These are phyloP conservation scores for Drosophila peninsularis DNA, from an alignment of 2,888 invertebrate genomes.

Conservation along the genomic window DNA sequence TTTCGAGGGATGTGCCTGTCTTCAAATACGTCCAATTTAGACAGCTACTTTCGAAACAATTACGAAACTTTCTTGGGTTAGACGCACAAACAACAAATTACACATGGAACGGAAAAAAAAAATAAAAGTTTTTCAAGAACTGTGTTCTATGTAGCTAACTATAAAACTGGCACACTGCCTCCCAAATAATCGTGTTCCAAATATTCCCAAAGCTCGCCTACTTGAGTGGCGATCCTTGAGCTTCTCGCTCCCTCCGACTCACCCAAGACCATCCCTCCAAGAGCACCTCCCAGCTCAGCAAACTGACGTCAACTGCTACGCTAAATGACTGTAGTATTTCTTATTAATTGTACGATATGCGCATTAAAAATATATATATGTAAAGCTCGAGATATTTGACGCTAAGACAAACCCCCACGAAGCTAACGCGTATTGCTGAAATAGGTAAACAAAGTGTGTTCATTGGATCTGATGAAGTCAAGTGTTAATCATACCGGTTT, in stretches of 20 bases:
- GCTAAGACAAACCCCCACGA: constrained; percentile 29
- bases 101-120: constrained; percentile 26
- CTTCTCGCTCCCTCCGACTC: background rate
- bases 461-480: constrained; percentile 1
- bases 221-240: background rate
- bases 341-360: constrained; percentile 13
- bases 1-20: background rate
- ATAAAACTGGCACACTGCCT: constrained; percentile 33
- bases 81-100: constrained; percentile 24
- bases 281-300: background rate
- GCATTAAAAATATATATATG: background rate
- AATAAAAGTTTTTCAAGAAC: constrained; percentile 25
- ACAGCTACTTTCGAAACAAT: background rate
- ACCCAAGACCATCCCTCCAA: background rate
- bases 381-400: background rate
- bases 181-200: background rate
- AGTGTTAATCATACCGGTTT: constrained; percentile 26
- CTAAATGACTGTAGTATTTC: constrained; percentile 31
- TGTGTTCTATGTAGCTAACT: constrained; percentile 28
- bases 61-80: constrained; percentile 1
- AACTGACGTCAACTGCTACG: constrained; percentile 36
- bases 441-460: background rate
- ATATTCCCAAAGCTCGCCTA: background rate
- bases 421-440: background rate
- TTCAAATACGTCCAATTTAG: constrained; percentile 34